Base-by-base conservation (phyloP, 2,113 vertebrate genomes). In the Salvelinus sp. region DNA sequence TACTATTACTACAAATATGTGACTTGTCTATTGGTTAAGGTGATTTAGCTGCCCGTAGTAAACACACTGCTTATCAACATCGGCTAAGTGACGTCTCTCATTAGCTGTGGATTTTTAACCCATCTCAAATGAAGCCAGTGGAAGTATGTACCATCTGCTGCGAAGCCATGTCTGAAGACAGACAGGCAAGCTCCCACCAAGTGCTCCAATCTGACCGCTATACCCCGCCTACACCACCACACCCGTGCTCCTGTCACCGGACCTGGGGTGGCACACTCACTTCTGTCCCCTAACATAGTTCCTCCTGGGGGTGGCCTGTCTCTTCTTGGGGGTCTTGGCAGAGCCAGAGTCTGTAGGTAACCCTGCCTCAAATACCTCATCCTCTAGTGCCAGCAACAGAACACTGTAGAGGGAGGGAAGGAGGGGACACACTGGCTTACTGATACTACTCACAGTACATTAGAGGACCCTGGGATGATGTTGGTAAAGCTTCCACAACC, bases 281-380 rank as follows among this genome's bases (percentile, higher is more conserved):
- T 79, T 87, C 73, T 79, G 76, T 13, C 73, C 84, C 67, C 84
- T 81, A 20, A 79, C 38, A 75, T 3, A 9, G n/a, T 2, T 44
- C 65, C 81, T 87, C 71, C 85, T 75, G 0, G 84, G 90, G 7
- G 91, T 91, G 33, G 81, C 63, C 0, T 72, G 76, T 58, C 86
- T 85, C 48, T 73, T 84, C 13, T 76, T 65, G 3, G 78, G 88
- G 0, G 83, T 91, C 14, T 33, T 84, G 25, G 67, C 58, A 3
- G 63, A 77, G 74, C 18, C 25, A 0, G 38, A 10, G 38, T 44
- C 38, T 44, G 18, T 12, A 1, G 3, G 27, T 20, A 67, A 48
- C 47, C 38, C 80, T 3, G 30, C 66, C 50, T 86, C 86, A 25
- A 68, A 50, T 12, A 48, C 77, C 0, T 80, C 82, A 0, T 44